These are phyloP conservation scores for Rousettus leschenaultii DNA, from an alignment of 2,113 vertebrate species.

Conservation along the genomic window DNA sequence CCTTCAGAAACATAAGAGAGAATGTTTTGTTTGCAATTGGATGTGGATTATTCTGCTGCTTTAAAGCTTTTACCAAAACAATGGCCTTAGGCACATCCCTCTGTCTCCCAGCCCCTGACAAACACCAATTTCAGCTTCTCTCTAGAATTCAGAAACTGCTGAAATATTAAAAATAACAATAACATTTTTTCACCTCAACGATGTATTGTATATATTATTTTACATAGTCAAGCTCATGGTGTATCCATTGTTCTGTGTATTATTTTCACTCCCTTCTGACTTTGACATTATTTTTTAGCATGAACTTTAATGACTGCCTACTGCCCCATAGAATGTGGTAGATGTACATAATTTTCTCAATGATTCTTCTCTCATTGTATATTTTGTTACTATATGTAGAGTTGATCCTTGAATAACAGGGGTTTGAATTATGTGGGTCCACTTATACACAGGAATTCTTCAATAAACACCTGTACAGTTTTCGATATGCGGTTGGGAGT, in stretches of 20 bases:
- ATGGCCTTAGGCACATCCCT: not conserved
- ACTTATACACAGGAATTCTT: not conserved
- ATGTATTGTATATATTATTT: not conserved
- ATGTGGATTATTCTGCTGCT: not conserved
- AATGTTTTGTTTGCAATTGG: not conserved
- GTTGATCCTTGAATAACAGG: not conserved
- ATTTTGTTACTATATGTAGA: not conserved
- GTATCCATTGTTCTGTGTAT: not conserved
- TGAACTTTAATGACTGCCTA: not conserved
- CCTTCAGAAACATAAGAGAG: not conserved
- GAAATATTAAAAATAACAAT: not conserved
- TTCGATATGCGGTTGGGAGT: not conserved
- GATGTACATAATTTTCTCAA: not conserved
- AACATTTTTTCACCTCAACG: not conserved
- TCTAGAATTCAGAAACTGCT: constrained; percentile 15
- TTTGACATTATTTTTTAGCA: not conserved
- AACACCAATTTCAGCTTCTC: not conserved
- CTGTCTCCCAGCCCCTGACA: not conserved
- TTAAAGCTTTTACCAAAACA: not conserved
- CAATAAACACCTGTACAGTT: not conserved
- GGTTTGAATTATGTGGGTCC: not conserved
- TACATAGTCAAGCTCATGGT: not conserved
- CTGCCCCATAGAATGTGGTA: not conserved
- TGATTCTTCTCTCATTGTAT: not conserved
- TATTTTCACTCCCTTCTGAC: not conserved